phyloP scores from a whole-genome alignment of 2,113 vertebrate genomes.

The Chunga burmeisteri region DNA sequence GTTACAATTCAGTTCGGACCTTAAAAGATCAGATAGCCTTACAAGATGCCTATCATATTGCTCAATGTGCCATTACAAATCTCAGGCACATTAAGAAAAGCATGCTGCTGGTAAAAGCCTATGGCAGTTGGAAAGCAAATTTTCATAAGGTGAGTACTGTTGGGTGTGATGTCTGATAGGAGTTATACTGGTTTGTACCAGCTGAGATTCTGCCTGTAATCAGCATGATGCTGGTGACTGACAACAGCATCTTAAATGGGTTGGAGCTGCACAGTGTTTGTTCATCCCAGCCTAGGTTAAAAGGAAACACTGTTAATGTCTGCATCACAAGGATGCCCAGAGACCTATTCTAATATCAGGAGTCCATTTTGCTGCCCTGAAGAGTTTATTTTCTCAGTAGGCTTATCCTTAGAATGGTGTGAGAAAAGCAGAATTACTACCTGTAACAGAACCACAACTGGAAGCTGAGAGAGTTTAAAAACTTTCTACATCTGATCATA shows the following conservation, averaged over 20 bases:
- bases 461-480: background rate
- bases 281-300: background rate
- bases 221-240: background rate
- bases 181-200: background rate
- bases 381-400: background rate
- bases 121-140: background rate
- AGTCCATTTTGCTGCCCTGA: background rate
- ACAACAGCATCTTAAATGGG: background rate
- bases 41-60: background rate
- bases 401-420: background rate
- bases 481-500: background rate
- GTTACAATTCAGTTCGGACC: conserved; percentile 1
- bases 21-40: conserved; percentile 2
- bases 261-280: background rate
- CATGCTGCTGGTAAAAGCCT: background rate
- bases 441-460: background rate
- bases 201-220: background rate
- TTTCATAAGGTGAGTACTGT: background rate
- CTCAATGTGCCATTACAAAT: background rate
- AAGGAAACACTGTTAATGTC: background rate
- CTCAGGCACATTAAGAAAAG: conserved; percentile 12
- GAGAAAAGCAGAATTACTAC: background rate
- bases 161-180: background rate
- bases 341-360: background rate
- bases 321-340: background rate